Evolutionary conservation across 2,113 vertebrate species (phyloP).

Genomic region (Alexandromys fortis): DNA sequence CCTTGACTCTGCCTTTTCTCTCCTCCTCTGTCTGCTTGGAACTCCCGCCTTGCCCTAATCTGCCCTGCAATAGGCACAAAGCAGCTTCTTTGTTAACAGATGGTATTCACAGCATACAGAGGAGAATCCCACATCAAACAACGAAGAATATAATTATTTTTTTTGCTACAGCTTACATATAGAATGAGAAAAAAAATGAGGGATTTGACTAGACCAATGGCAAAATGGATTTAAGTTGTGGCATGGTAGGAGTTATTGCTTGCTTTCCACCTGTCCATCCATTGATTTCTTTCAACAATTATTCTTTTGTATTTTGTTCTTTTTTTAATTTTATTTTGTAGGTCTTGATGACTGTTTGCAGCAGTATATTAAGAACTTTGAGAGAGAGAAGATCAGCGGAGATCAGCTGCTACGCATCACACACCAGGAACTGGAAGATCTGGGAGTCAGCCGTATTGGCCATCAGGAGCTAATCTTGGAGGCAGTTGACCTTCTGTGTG

Average conservation of each 20-base stretch:
- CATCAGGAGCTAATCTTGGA: conserved; percentile 98
- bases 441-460: conserved; percentile 97
- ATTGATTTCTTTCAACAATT: background rate
- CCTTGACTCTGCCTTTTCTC: too few relatives aligned
- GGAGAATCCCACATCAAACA: background rate
- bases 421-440: conserved; percentile 97
- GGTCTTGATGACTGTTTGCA: conserved; percentile 98
- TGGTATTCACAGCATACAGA: too few relatives aligned
- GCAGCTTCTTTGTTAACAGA: too few relatives aligned
- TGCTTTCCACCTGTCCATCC: background rate
- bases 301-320: conserved; percentile 23
- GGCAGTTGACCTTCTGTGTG: conserved; percentile 97
- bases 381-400: conserved; percentile 95
- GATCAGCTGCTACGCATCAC: conserved; percentile 97
- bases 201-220: conserved; percentile 2
- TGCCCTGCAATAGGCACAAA: too few relatives aligned
- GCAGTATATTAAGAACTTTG: conserved; percentile 98
- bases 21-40: too few relatives aligned
- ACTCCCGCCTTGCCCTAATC: too few relatives aligned
- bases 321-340: conserved; percentile 77
- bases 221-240: conserved; percentile 10
- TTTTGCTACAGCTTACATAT: background rate
- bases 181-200: conserved; percentile 1
- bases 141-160: background rate
- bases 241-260: conserved; percentile 19